Base-by-base conservation (phyloP, 2,888 invertebrate species). In the Gastracanthus pulcherrimus region DNA sequence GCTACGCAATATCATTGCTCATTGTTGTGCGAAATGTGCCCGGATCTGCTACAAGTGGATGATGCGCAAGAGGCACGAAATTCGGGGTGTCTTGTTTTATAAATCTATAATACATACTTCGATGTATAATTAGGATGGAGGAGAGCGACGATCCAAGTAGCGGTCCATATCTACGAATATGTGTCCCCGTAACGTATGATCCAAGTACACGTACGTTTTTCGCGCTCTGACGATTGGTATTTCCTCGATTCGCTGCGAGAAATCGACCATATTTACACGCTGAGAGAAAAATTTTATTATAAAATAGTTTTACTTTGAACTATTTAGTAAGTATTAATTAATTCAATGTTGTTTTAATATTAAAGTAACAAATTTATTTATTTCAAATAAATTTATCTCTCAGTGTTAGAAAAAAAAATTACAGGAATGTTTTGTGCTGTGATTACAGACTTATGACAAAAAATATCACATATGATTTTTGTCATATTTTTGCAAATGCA, bases 41-140 rank as follows among this genome's bases (percentile, higher is more conserved):
- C 76, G 75, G 60, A 71, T 84, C 80, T 45, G 58, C 31, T 58
- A 51, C 23, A 55, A 72, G 34, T 62, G 80, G 69, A 83, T 34
- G 83, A 75, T 79, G 76, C 69, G 74, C 66, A 81, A 70, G 60
- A 74, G 76, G 82, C 82, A 84, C 76, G 72, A 60, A 76, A 72
- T n/a, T 76, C 26, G 29, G 45, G 48, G 74, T 83, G 84, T 86
- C 41, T 87, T 86, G 84, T 89, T 89, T 89, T 89, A 86, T 87
- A 87, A 89, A 87, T 84, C 85, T 85, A 85, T 86, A 85, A 75
- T 71, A 64, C n/a, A 58, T 86, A 84, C 66, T 62, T 89, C 86
- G 85, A 86, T 87, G 86, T 87, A 86, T 85, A 88, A 26, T 88
- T 88, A 87, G 86, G 85, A 87, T 84, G 83, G 38, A 85, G 80